Evolutionary conservation across 2,797 vertebrate genomes (phyloP).

Genomic region (Halcyon chelicuti): DNA sequence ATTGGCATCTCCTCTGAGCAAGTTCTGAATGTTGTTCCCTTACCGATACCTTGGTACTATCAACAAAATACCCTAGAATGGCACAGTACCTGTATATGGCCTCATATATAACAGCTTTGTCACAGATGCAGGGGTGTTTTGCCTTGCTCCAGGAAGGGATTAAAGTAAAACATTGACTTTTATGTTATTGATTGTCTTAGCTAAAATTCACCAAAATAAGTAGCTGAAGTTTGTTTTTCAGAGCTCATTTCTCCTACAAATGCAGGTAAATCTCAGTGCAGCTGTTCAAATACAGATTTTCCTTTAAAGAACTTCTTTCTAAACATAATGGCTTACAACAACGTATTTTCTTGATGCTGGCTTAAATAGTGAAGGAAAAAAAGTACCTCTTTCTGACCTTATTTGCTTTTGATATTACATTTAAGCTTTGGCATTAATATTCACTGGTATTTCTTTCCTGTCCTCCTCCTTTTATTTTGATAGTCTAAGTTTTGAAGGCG

Average conservation of each 20-base stretch:
- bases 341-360: neutral
- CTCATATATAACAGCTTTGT: rapidly evolving
- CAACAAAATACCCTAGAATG: neutral
- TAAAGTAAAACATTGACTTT: neutral
- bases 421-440: neutral
- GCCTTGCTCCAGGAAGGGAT: neutral
- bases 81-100: rapidly evolving
- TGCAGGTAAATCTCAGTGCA: neutral
- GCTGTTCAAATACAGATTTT: neutral
- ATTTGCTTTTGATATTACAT: neutral
- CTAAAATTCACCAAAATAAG: neutral
- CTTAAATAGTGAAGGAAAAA: neutral
- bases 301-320: neutral
- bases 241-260: neutral
- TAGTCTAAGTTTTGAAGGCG: neutral
- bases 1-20: neutral
- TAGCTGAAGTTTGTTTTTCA: neutral
- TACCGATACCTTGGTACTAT: neutral
- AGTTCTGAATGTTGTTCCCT: neutral
- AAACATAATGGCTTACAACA: neutral
- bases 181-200: neutral
- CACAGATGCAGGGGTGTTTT: neutral
- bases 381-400: neutral
- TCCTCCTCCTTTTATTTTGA: neutral
- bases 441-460: neutral